Evolutionary conservation across 2,888 invertebrate species (phyloP).

Genomic region (Cephus sareptanus): DNA sequence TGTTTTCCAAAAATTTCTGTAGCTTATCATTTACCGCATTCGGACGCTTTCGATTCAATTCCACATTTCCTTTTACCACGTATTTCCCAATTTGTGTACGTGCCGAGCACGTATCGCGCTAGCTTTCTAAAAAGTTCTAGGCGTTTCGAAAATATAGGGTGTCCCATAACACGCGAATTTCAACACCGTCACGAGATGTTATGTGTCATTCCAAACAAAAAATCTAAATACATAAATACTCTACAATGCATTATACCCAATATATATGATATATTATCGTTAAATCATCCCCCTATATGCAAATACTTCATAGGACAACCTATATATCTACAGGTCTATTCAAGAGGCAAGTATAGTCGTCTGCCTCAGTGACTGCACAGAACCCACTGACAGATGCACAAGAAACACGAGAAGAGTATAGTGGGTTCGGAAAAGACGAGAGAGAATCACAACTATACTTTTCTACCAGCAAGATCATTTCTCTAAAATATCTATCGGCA

Average conservation of each 20-base stretch:
- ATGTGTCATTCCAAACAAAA: background rate
- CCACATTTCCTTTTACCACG: background rate
- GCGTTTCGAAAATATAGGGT: background rate
- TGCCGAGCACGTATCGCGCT: background rate
- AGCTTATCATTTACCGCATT: background rate
- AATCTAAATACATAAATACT: background rate
- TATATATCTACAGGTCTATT: background rate
- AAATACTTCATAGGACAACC: background rate
- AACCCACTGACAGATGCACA: background rate
- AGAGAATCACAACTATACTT: background rate
- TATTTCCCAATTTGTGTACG: background rate
- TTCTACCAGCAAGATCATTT: background rate
- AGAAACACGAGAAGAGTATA: background rate
- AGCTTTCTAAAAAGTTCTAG: background rate
- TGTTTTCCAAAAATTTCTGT: background rate
- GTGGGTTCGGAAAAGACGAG: background rate
- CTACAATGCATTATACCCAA: background rate
- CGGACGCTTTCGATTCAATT: background rate
- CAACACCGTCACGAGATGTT: background rate
- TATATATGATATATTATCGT: background rate
- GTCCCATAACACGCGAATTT: background rate
- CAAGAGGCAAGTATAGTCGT: background rate
- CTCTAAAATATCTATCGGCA: background rate
- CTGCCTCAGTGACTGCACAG: conserved; percentile 6
- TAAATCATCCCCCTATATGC: background rate